These are phyloP conservation scores for Leontopithecus rosalia DNA, from an alignment of 2,797 vertebrate genomes.

Conservation along the genomic window DNA sequence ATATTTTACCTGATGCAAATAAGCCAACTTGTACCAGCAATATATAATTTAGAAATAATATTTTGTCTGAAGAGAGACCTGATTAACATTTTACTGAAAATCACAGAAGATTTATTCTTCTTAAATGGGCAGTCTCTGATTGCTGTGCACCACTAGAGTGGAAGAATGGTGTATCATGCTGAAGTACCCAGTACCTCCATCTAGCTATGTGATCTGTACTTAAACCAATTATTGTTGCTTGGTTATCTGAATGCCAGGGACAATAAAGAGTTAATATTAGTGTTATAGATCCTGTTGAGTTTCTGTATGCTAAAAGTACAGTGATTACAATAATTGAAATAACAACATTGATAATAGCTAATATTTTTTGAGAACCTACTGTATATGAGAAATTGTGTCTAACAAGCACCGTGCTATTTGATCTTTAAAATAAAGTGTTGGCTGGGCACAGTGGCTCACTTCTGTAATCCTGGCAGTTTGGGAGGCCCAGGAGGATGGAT, in stretches of 20 bases:
- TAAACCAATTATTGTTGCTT: not conserved
- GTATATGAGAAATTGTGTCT: not conserved
- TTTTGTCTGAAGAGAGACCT: slow-evolving; percentile 6
- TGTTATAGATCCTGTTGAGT: not conserved
- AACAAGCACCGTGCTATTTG: not conserved
- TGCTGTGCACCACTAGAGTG: not conserved
- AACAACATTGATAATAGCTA: not conserved
- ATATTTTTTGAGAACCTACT: not conserved
- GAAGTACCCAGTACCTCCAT: not conserved
- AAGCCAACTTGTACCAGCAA: not conserved
- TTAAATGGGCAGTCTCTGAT: not conserved
- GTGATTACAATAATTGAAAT: not conserved
- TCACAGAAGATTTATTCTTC: slow-evolving; percentile 37
- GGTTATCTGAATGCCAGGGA: not conserved
- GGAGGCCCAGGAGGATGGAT: not conserved
- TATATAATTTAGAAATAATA: not conserved
- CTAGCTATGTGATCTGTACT: not conserved
- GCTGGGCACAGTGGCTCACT: not conserved
- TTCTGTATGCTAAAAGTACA: not conserved
- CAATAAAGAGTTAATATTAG: not conserved
- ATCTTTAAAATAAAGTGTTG: not conserved
- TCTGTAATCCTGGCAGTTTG: not conserved
- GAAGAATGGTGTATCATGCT: not conserved
- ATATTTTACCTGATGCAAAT: not conserved
- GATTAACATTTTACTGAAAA: slow-evolving; percentile 3